Evolutionary conservation across 2,888 invertebrate genomes (phyloP).

Genomic region (Slavum lentiscoides): DNA sequence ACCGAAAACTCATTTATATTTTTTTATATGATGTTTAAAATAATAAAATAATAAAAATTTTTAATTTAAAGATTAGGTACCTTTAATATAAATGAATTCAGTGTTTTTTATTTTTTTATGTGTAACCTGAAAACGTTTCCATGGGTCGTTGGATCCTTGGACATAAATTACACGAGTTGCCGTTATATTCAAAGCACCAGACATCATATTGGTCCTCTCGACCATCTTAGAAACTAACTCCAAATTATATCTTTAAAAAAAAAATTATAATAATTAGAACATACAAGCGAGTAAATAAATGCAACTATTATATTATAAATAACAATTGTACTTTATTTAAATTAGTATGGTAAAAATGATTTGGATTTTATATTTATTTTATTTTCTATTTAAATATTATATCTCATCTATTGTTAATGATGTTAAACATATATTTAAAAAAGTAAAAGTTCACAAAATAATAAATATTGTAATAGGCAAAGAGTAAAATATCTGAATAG

Average conservation of each 20-base stretch:
- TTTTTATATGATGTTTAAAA: not conserved
- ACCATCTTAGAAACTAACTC: constrained; percentile 68
- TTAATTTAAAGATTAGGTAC: constrained; percentile 62
- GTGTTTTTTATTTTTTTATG: constrained; percentile 64
- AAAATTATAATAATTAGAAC: no score
- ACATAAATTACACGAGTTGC: constrained; percentile 79
- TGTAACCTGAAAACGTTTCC: constrained; percentile 79
- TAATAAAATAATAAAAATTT: not conserved
- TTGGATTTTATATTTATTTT: no score
- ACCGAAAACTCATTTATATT: not conserved
- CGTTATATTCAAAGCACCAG: constrained; percentile 71
- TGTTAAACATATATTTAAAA: no score
- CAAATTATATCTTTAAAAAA: constrained; percentile 64
- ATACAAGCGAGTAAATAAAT: no score
- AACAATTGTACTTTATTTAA: no score
- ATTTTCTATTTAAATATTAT: no score
- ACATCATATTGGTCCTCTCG: no score
- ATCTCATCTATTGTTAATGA: no score
- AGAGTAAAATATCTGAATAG: no score
- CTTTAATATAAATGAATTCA: constrained; percentile 77
- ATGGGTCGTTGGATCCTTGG: constrained; percentile 87
- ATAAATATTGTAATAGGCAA: no score
- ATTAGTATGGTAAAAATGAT: no score
- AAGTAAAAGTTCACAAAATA: no score
- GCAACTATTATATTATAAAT: not conserved